These are phyloP conservation scores for Globodera ellingtonae DNA, from an alignment of 1,140 invertebrate genomes.

Conservation along the genomic window DNA sequence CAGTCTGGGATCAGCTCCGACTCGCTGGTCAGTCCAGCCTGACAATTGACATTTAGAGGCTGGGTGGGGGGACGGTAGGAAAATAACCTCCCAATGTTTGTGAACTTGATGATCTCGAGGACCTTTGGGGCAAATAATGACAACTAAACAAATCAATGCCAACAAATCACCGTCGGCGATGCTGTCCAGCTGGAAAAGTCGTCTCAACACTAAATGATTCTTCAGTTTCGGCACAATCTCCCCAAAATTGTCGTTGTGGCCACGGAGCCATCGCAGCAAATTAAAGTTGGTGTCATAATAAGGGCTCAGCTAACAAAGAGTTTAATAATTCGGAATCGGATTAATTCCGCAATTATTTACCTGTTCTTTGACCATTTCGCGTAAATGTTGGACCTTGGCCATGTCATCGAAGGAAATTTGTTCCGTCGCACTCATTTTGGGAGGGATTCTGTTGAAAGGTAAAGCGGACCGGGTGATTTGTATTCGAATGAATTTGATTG, in stretches of 20 bases:
- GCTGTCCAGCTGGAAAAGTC: constrained; percentile 13
- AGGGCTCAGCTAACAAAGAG: constrained; percentile 48
- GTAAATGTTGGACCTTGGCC: constrained; percentile 16
- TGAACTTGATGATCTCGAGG: constrained; percentile 63
- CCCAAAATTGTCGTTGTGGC: constrained; percentile 60
- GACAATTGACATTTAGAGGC: constrained; percentile 12
- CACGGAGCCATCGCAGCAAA: constrained; percentile 63
- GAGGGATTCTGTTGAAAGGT: too few relatives aligned
- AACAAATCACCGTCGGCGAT: constrained; percentile 33
- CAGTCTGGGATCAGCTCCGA: constrained; percentile 55
- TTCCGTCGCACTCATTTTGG: not conserved
- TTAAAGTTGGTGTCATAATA: constrained; percentile 65
- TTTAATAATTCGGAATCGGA: not conserved
- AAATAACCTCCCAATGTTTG: constrained; percentile 54
- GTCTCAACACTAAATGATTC: constrained; percentile 36
- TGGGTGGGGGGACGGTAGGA: not conserved
- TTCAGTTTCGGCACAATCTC: constrained; percentile 56
- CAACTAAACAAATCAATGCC: constrained; percentile 22
- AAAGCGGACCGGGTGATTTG: not conserved
- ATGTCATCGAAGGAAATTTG: not conserved
- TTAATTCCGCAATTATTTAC: not conserved
- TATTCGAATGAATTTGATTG: not conserved
- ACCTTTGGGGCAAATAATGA: constrained; percentile 51
- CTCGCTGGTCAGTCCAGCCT: constrained; percentile 51
- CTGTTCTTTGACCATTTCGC: constrained; percentile 31